phyloP scores from a whole-genome alignment of 2,888 invertebrate genomes.

The Formica aserva region DNA sequence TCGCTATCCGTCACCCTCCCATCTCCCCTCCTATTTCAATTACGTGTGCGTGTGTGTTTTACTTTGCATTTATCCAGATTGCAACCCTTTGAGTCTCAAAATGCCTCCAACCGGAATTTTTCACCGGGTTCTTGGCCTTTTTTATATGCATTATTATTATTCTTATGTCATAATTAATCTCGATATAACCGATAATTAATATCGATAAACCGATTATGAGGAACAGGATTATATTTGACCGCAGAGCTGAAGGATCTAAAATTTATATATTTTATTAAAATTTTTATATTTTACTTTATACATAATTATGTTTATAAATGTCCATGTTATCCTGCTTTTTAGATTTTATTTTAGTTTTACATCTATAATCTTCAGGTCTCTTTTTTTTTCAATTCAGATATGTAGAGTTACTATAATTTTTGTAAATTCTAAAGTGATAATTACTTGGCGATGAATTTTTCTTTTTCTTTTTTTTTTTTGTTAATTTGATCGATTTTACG shows the following conservation, averaged over 20 bases:
- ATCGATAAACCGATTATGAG: neutral
- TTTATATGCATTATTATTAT: neutral
- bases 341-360: neutral
- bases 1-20: constrained; percentile 46
- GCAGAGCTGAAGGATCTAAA: neutral
- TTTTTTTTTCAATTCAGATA: neutral
- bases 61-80: constrained; percentile 67
- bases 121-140: neutral
- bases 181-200: neutral
- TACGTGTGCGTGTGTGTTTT: constrained; percentile 73
- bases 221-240: neutral
- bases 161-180: neutral
- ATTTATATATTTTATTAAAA: neutral
- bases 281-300: too few relatives aligned
- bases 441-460: neutral
- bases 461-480: neutral
- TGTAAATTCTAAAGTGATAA: neutral
- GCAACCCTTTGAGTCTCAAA: constrained; percentile 66
- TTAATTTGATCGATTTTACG: neutral
- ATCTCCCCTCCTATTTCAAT: constrained; percentile 22
- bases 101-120: neutral
- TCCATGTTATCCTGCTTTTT: neutral
- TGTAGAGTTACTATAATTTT: neutral
- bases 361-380: too few relatives aligned
- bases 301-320: neutral